Evolutionary conservation across 2,888 invertebrate genomes (phyloP).

Genomic region (Heliconius ethilla): DNA sequence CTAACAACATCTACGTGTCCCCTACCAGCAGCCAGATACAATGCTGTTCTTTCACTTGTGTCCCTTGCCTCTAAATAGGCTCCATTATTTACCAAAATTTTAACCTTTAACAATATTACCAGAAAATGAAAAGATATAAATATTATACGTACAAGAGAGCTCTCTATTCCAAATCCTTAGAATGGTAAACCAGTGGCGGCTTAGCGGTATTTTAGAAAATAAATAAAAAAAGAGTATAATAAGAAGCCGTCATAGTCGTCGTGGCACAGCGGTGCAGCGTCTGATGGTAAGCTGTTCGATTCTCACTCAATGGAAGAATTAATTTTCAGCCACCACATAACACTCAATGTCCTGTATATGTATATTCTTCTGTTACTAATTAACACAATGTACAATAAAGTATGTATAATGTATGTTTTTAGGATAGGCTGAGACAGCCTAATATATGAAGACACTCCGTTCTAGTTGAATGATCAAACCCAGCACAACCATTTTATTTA

Average conservation of each 20-base stretch:
- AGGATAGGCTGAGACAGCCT: too few species aligned
- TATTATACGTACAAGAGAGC: too few species aligned
- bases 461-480: too few species aligned
- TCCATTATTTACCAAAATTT: conserved; percentile 78
- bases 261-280: neutral
- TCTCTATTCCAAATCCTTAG: too few species aligned
- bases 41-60: conserved; percentile 81
- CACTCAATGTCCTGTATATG: neutral
- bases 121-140: neutral
- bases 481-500: too few species aligned
- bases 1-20: conserved; percentile 74
- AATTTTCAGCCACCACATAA: neutral
- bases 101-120: conserved; percentile 61
- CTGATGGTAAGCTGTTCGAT: neutral
- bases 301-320: neutral
- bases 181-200: too few species aligned
- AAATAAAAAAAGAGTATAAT: neutral
- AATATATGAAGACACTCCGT: too few species aligned
- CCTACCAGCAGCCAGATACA: conserved; percentile 70
- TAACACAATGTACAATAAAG: neutral
- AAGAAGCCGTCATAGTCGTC: neutral
- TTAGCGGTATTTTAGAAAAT: too few species aligned
- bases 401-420: neutral
- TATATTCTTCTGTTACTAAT: neutral
- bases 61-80: conserved; percentile 83